Conservation (phyloP, 2,888 invertebrate species). For the Mesodorylaimus sp. region DNA sequence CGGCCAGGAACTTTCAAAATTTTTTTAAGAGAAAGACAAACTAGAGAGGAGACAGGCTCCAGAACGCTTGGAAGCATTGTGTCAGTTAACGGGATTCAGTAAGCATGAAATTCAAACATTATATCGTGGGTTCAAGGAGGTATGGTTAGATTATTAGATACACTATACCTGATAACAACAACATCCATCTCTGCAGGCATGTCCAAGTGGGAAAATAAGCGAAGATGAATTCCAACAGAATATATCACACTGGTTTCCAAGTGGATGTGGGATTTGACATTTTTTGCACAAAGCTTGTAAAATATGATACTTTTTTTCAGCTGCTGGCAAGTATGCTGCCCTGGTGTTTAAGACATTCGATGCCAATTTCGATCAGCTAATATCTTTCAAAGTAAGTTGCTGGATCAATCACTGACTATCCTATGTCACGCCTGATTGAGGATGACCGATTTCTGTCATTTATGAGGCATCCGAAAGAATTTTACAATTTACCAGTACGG, state of each 20-base stretch:
- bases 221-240: background rate
- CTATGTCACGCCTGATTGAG: too few species aligned
- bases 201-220: background rate
- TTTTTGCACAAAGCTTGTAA: background rate
- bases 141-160: too few species aligned
- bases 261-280: background rate
- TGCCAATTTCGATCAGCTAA: background rate
- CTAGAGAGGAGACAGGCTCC: too few species aligned
- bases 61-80: too few species aligned
- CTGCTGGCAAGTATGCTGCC: background rate
- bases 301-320: background rate
- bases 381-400: background rate
- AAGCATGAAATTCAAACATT: background rate
- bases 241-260: too few species aligned
- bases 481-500: too few species aligned
- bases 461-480: too few species aligned
- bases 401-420: too few species aligned
- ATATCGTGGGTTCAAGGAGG: background rate
- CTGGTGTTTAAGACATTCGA: background rate
- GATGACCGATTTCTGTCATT: too few species aligned
- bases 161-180: too few species aligned
- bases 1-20: too few species aligned
- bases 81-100: background rate
- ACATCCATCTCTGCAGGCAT: background rate
- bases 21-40: too few species aligned